phyloP scores from a whole-genome alignment of 2,888 invertebrate genomes.

The Saturnia pavonia region DNA sequence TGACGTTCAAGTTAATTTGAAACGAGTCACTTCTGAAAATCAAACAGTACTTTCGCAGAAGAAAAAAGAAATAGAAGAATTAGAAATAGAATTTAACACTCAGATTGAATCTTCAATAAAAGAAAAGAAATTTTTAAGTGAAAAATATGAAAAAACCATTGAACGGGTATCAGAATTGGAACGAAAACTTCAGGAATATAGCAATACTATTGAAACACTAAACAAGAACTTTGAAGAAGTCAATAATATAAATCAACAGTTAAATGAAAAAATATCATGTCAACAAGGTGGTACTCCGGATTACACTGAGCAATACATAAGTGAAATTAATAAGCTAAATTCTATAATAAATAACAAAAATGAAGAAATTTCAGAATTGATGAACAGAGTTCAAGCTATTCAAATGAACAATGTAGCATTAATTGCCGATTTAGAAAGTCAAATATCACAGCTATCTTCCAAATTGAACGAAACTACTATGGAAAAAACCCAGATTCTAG shows the following conservation, averaged over 20 bases:
- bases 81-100: slow-evolving; percentile 71
- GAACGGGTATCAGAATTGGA: slow-evolving; percentile 71
- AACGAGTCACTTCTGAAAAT: slow-evolving; percentile 58
- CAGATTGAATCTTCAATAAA: slow-evolving; percentile 74
- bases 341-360: slow-evolving; percentile 75
- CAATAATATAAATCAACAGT: slow-evolving; percentile 56
- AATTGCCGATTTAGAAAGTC: slow-evolving; percentile 50
- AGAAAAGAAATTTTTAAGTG: slow-evolving; percentile 72
- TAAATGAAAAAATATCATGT: slow-evolving; percentile 48
- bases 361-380: slow-evolving; percentile 65
- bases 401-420: slow-evolving; percentile 48
- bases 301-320: slow-evolving; percentile 75
- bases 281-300: slow-evolving; percentile 51
- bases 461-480: slow-evolving; percentile 42
- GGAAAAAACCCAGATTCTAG: slow-evolving; percentile 43
- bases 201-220: slow-evolving; percentile 55
- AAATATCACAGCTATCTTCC: slow-evolving; percentile 61
- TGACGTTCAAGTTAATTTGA: slow-evolving; percentile 71
- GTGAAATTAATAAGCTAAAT: slow-evolving; percentile 82
- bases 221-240: slow-evolving; percentile 61
- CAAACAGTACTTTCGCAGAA: slow-evolving; percentile 66
- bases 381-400: slow-evolving; percentile 49
- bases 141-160: slow-evolving; percentile 73
- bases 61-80: slow-evolving; percentile 67
- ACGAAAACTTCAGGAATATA: slow-evolving; percentile 60